These are phyloP conservation scores for Macrosteles quadrilineatus DNA, from an alignment of 1,140 invertebrate genomes.

Conservation along the genomic window DNA sequence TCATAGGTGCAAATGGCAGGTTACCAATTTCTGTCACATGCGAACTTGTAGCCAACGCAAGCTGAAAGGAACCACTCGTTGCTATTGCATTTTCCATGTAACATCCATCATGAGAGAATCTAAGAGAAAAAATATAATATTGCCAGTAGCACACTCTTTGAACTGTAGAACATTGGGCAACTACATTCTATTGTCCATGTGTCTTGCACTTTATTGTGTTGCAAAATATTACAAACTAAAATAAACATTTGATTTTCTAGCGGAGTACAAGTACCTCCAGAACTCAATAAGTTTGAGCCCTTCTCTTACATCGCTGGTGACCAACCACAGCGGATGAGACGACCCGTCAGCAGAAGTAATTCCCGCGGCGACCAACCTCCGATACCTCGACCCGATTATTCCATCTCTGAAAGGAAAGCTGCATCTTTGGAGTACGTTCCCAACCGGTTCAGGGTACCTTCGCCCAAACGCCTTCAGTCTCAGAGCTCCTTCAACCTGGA, in stretches of 20 bases:
- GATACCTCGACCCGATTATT: slow-evolving; percentile 10
- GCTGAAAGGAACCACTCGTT: too few relatives aligned
- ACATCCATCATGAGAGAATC: too few relatives aligned
- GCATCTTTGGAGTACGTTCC: slow-evolving; percentile 16
- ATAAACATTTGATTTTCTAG: background rate
- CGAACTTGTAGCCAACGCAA: too few relatives aligned
- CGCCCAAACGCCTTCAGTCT: background rate
- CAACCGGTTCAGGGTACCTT: background rate
- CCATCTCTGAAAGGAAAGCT: background rate
- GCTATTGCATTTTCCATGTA: too few relatives aligned
- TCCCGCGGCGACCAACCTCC: background rate
- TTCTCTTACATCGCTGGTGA: slow-evolving; percentile 18
- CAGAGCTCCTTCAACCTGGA: background rate
- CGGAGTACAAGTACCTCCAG: slow-evolving; percentile 6
- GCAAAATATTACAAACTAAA: too few relatives aligned
- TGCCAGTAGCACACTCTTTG: too few relatives aligned
- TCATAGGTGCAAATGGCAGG: background rate
- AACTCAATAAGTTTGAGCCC: slow-evolving; percentile 11
- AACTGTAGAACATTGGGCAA: too few relatives aligned
- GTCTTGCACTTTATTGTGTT: too few relatives aligned
- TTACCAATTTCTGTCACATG: background rate
- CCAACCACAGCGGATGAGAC: background rate
- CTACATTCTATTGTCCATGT: too few relatives aligned
- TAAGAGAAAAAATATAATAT: too few relatives aligned
- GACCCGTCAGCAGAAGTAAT: background rate